Conservation (phyloP, 30 jellyfish, hydroid and myxozoan species). For the Hydractinia symbiolongicarpus region DNA sequence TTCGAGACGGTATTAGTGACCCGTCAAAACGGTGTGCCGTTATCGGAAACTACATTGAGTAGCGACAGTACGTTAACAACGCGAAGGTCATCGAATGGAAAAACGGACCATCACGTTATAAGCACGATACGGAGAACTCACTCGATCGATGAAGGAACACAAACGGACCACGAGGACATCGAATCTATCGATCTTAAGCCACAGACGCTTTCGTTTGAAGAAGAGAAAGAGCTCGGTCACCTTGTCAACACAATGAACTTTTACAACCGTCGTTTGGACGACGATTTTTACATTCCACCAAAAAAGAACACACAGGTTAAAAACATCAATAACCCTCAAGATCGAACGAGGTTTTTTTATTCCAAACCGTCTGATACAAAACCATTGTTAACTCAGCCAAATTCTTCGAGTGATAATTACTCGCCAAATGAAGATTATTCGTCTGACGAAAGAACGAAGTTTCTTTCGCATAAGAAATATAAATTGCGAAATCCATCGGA, state of each 20-base stretch:
- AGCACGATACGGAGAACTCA: constrained; percentile 35
- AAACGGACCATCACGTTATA: constrained; percentile 17
- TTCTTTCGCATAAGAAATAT: neutral
- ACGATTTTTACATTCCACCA: neutral
- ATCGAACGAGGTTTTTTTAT: too few species aligned
- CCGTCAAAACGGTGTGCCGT: constrained; percentile 25
- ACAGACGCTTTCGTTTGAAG: constrained; percentile 22
- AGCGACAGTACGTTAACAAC: constrained; percentile 19
- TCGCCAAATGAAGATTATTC: constrained; percentile 3
- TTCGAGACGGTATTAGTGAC: constrained; percentile 25
- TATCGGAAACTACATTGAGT: constrained; percentile 13
- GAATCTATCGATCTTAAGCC: neutral
- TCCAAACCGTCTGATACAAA: too few species aligned
- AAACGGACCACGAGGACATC: constrained; percentile 25
- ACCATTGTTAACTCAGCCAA: too few species aligned
- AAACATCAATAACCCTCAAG: too few species aligned
- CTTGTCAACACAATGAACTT: constrained; percentile 28
- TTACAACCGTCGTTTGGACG: constrained; percentile 21
- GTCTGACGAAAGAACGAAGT: neutral
- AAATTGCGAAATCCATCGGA: constrained; percentile 2
- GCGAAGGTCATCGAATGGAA: constrained; percentile 8
- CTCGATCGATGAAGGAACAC: constrained; percentile 44
- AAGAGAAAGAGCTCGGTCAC: constrained; percentile 17
- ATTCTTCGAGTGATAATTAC: neutral
- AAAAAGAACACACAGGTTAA: neutral